Conservation (phyloP, 2,113 vertebrate genomes). For the Eleginops maclovinus region DNA sequence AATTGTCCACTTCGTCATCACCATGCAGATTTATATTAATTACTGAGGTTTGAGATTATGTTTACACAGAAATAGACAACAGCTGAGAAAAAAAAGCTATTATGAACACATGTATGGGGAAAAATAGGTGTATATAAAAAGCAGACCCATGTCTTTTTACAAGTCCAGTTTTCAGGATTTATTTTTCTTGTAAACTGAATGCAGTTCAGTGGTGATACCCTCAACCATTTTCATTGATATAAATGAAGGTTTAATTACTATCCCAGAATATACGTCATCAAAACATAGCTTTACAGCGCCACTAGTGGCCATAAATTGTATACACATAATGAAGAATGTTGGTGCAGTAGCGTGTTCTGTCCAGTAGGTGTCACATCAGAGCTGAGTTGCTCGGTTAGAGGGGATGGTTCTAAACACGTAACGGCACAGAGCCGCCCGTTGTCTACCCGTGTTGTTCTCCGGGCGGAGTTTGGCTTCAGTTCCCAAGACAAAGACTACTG, state of each 20-base stretch:
- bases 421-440: background rate
- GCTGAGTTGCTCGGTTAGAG: background rate
- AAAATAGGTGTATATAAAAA: no score
- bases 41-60: background rate
- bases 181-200: no score
- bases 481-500: constrained; percentile 69
- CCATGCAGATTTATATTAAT: background rate
- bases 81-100: no score
- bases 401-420: background rate
- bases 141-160: no score
- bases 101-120: no score
- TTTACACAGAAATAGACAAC: no score
- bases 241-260: no score
- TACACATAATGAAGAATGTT: rapidly evolving
- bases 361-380: constrained; percentile 41
- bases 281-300: constrained; percentile 9
- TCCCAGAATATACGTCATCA: background rate
- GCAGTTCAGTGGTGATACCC: no score
- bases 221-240: no score
- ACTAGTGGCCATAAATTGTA: background rate
- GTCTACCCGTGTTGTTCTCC: constrained; percentile 34
- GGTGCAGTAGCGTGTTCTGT: background rate
- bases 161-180: no score
- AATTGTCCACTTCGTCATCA: background rate
- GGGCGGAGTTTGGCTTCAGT: constrained; percentile 67